These are phyloP conservation scores for Rhinoraja longicauda DNA, from an alignment of 2,797 vertebrate genomes.

Conservation along the genomic window DNA sequence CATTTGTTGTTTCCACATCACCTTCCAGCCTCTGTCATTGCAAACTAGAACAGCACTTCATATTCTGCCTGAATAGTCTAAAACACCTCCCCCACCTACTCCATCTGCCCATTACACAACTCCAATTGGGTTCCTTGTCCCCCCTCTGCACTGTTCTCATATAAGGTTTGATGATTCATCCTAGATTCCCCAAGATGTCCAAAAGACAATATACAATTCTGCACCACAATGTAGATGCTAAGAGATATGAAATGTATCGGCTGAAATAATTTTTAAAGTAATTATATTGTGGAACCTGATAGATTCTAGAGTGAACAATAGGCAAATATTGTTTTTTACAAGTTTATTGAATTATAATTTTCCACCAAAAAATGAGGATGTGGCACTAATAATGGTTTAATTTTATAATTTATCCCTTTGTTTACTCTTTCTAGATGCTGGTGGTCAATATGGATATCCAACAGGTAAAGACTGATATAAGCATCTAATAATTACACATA, in stretches of 20 bases:
- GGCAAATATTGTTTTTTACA: neutral
- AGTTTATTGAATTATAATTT: neutral
- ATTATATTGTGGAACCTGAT: neutral
- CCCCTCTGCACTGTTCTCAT: neutral
- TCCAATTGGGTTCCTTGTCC: too few relatives aligned
- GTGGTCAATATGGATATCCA: slow-evolving; percentile 35
- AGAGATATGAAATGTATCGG: neutral
- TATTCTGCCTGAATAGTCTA: too few relatives aligned
- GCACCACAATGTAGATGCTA: neutral
- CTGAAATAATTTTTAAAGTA: neutral
- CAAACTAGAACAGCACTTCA: too few relatives aligned
- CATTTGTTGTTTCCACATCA: too few relatives aligned
- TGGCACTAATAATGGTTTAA: neutral
- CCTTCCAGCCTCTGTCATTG: too few relatives aligned
- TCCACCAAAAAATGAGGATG: neutral
- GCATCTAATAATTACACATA: neutral
- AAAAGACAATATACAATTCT: neutral
- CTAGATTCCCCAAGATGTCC: neutral
- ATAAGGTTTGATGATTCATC: neutral
- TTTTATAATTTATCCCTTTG: neutral
- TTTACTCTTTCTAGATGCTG: neutral
- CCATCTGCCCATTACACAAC: too few relatives aligned
- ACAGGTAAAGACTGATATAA: slow-evolving; percentile 22
- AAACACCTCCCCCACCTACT: too few relatives aligned
- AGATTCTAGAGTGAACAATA: neutral